Base-by-base conservation (phyloP, 2,888 invertebrate genomes). In the Ganaspis brasiliensis region DNA sequence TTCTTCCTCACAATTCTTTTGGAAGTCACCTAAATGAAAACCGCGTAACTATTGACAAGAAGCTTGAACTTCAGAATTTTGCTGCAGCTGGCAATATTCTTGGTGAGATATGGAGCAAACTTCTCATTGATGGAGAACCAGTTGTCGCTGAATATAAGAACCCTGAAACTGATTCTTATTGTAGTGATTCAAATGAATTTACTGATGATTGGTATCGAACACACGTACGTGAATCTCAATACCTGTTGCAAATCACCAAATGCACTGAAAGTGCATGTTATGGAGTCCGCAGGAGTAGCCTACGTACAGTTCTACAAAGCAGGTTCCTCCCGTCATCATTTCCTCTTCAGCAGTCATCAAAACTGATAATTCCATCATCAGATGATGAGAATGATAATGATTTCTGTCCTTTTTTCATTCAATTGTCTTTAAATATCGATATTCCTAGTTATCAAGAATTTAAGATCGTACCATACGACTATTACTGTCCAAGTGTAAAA, bases 41-140 rank as follows among this genome's bases (percentile, higher is more conserved):
- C 63, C 85, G 86, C 5, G 81, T 80, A 75, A 90, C 87, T 2
- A 81, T 88, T 71, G 87, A 91, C 74, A 24, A 77, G n/a, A 81
- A 89, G 5, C 77, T 90, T 52, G 90, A 91, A 80, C 76, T 76
- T 71, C 40, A 81, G 73, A 91, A 91, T 81, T 92, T 91, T 78
- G 75, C 81, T 49, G 75, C 82, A 57, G 89, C 89, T 26, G 89
- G 89, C 6, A 77, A 88, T 77, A 81, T 79, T 40, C 78, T 91
- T 37, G 72, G 57, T 8, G 61, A 70, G n/a, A 52, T 70, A 10
- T 75, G 71, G 75, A 56, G 26, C 49, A 14, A 12, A 79, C 82
- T 35, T 83, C 85, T 16, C 83, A 88, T 77, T 26, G 76, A 77
- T 19, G 56, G 73, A 45, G 14, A 73, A 21, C 49, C 61, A 26